A percentile compares a stretch with the other conserved stretches of the same genome.
phyloP scores from a whole-genome alignment of 2,113 vertebrate genomes.

The Ellobius talpinus region DNA sequence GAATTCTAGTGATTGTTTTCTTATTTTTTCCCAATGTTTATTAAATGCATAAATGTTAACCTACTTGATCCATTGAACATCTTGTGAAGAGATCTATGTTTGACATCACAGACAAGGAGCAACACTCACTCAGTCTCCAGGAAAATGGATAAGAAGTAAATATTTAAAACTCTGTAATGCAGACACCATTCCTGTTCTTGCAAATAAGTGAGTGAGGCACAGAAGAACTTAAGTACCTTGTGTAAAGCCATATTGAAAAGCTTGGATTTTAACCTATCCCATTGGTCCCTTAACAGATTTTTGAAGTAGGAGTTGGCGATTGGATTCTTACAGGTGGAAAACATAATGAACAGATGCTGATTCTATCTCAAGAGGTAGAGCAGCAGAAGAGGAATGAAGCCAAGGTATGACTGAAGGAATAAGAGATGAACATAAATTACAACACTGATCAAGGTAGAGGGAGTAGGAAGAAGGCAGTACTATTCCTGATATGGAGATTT shows the following conservation, averaged over 20 bases:
- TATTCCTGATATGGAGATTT: neutral
- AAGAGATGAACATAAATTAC: neutral
- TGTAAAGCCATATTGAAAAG: neutral
- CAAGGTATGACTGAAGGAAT: neutral
- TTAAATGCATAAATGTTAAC: neutral
- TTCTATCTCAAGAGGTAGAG: fast-evolving
- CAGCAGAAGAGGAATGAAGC: fast-evolving
- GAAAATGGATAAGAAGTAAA: neutral
- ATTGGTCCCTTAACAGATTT: neutral
- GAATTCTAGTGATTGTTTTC: neutral
- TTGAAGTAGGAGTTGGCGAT: fast-evolving
- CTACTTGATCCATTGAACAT: neutral
- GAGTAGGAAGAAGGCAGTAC: neutral
- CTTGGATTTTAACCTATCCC: neutral
- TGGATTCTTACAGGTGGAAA: neutral
- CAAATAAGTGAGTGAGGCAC: neutral
- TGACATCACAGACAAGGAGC: neutral
- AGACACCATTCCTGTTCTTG: neutral
- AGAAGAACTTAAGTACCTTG: neutral
- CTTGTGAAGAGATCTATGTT: neutral
- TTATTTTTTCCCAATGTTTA: neutral
- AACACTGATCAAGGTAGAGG: neutral
- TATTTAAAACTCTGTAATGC: neutral
- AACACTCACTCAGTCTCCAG: neutral
- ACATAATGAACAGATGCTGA: neutral